Evolutionary conservation across 64 coral and sea anemone species (phyloP), one percentile per base, ranked within the genome.

Genomic region (Montipora capricornis): DNA sequence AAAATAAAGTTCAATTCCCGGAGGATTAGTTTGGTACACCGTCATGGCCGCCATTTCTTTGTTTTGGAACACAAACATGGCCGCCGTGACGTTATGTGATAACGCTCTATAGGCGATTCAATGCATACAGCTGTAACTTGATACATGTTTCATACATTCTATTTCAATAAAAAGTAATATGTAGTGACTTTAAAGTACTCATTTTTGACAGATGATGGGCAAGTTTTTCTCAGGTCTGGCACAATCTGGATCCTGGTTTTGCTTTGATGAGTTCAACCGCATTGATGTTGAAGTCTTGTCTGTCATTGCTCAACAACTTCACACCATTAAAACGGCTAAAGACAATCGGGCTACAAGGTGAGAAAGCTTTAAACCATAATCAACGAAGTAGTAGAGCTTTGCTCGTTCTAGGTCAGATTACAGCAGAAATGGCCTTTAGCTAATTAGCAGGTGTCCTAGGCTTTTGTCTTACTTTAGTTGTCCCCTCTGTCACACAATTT

Each of bases 211-310:
- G 98, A 99, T 99, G 98, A 99, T 96, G 92, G 98, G 98, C 45
- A 99, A 96, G 75, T 96, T 99, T 73, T 99, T 99, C 80, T 96
- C 98, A 47, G 98, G 98, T 19, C 59, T 96, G 4, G 90, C 92
- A 8, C 95, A 99, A 81, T 96, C 95, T 49, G 97, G 97, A 4
- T 98, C 97, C 16, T 98, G 97, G 97, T 95, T 95, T 80, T 98
- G 97, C 47, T 98, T 98, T 89, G 97, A 98, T 50, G 97, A 98
- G 69, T 96, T 98, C 47, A 98, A 98, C 70, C 97, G 97, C 78
- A 98, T 98, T 76, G 97, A 98, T 75, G 94, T 98, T 4, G 97
- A 98, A 68, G 97, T 98, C 6, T 86, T 98, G 57, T 98, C 97
- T 16, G 97, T 98, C 8, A 98, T 98, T 78, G 96, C 96, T 26